Base-by-base conservation (phyloP, 2,888 invertebrate genomes). In the Therioaphis trifolii region DNA sequence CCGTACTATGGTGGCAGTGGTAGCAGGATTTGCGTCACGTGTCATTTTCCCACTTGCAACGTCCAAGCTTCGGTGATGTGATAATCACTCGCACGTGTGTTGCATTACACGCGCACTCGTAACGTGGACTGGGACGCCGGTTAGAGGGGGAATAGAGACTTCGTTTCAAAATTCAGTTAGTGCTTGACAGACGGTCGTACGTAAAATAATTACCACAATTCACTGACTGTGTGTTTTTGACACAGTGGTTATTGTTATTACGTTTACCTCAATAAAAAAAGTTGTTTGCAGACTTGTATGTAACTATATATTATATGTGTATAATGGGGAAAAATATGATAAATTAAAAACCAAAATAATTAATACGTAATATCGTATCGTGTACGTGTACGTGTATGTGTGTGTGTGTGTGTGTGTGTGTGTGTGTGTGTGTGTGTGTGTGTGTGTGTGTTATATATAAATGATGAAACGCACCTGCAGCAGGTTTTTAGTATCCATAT, bases 11-110 rank as follows among this genome's bases (percentile, higher is more conserved):
- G 27, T 24, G 61, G n/a, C n/a, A n/a, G 76, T 27, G 35, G 40
- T 7, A 49, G 27, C 52, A 46, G 71, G 69, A 80, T 80, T 71
- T 49, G 72, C 82, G 74, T 82, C 82, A 82, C 82, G 63, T 82
- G 82, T 74, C 82, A 40, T 82, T 82, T 82, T 66, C 72, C 82
- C 74, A 35, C 49, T 55, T 29, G 69, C 55, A 27, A 69, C 79
- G 80, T 61, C 72, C 80, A 35, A 72, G 55, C 29, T 58, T 29
- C 71, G 69, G 24, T 40, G 71, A 71, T 46, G 82, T 74, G 82
- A 82, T 82, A 82, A 82, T 82, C 82, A 82, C 82, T 63, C 74
- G 82, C 82, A 82, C 82, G 82, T 82, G 82, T 52, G 74, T 82
- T 61, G 68, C 71, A 46, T 79, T 55, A 71, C 79, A 55, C 69